Evolutionary conservation across 2,888 invertebrate species (phyloP), one percentile per base, ranked within the genome.

Genomic region (Diaprepes abbreviatus): DNA sequence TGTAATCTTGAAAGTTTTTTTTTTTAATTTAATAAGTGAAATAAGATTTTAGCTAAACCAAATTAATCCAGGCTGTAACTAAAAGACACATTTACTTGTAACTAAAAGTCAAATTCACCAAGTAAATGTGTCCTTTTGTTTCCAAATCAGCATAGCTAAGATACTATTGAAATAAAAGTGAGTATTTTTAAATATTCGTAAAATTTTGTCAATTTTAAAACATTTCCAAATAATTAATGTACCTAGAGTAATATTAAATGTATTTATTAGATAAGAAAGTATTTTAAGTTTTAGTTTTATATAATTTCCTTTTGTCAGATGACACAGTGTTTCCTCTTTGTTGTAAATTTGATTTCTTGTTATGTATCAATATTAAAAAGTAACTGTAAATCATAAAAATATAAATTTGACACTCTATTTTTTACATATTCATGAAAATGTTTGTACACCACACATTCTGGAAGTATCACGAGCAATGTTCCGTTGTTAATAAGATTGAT

Each of bases 171-270:
- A 4, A n/a, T 2, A 21, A n/a, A 10, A 21, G 43, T 9, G 14
- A 50, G 14, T 50, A 31, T 50, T 50, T 14, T 14, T 28, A 28
- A 7, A 24, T 2, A 7, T 31, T 50, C 12, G 48, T n/a, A 10
- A 50, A 50, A 50, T 50, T 50, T 50, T 19, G 48, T 50, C 48
- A 50, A 50, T 50, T 50, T 50, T 50, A 50, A 50, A 50, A 50
- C 48, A 50, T 50, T 50, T 50, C 48, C 28, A 50, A 50, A 31
- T 10, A 19, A 48, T 12, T 10, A 19, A 48, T 16, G 21, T 45
- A 10, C n/a, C 6, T 43, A 43, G 21, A 21, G 9, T 43, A 43
- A 28, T 19, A 14, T 19, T 7, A 24, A 45, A 24, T 21, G 12
- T 21, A n/a, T n/a, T n/a, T n/a, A 6, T 50, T 50, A 14, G 16